Percentiles rank a stretch among this genome's conserved stretches.
phyloP scores from a whole-genome alignment of 2,113 vertebrate species.

The Daphoenositta chrysoptera region DNA sequence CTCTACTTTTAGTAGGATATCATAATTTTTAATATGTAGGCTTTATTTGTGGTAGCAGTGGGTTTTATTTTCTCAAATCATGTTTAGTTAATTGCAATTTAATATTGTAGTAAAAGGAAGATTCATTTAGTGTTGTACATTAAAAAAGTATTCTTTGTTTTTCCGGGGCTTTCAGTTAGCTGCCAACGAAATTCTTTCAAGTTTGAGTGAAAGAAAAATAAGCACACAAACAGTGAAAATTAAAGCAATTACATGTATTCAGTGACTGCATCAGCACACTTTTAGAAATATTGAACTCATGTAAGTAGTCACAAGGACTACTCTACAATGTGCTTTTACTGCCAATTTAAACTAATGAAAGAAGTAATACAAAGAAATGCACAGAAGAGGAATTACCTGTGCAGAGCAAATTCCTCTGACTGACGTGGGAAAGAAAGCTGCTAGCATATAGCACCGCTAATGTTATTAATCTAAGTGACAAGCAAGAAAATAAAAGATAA shows the following conservation, averaged over 20 bases:
- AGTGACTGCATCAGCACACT: neutral
- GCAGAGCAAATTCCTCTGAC: slow-evolving; percentile 19
- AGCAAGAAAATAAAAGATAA: slow-evolving; percentile 35
- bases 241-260: neutral
- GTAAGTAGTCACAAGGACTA: neutral
- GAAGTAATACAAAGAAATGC: slow-evolving; percentile 32
- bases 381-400: slow-evolving; percentile 50
- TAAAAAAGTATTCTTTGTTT: neutral
- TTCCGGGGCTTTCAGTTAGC: neutral
- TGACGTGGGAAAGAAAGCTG: slow-evolving; percentile 21
- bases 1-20: neutral
- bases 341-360: slow-evolving; percentile 30
- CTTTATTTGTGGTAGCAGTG: neutral
- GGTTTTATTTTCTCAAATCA: neutral
- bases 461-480: slow-evolving; percentile 69
- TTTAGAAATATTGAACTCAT: slow-evolving; percentile 2
- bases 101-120: neutral
- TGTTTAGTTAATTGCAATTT: neutral
- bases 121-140: neutral
- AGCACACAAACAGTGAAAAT: neutral
- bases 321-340: neutral
- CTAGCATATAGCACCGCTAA: slow-evolving; percentile 24
- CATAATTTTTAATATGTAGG: neutral
- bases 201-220: neutral
- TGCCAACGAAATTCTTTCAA: neutral